Evolutionary conservation across 1,140 invertebrate species (phyloP).

Genomic region (Phenacoccus solenopsis): DNA sequence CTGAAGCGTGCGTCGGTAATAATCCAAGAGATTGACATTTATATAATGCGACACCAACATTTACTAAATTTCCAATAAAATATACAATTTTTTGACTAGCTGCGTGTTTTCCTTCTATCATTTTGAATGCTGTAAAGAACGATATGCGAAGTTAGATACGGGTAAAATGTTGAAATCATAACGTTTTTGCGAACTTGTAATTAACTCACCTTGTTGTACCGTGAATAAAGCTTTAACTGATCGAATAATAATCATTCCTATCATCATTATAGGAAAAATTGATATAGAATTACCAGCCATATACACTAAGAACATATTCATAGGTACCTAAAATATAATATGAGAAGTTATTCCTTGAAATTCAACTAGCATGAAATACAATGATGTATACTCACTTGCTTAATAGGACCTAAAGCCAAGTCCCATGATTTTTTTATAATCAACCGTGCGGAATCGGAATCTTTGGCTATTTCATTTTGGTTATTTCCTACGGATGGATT

Average conservation of each 20-base stretch:
- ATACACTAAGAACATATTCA: slow-evolving; percentile 99
- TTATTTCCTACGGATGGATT: slow-evolving; percentile 53
- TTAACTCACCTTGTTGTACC: slow-evolving; percentile 54
- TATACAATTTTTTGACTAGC: slow-evolving; percentile 88
- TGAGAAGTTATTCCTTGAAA: not conserved
- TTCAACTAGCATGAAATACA: not conserved
- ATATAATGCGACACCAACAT: slow-evolving; percentile 85
- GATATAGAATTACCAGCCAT: slow-evolving; percentile 99
- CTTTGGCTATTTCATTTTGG: slow-evolving; percentile 58
- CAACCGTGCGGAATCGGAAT: slow-evolving; percentile 63
- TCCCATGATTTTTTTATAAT: slow-evolving; percentile 97
- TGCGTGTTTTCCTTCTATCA: slow-evolving; percentile 87
- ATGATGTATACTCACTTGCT: slow-evolving; percentile 45
- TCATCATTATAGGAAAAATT: slow-evolving; percentile 99
- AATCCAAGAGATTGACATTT: slow-evolving; percentile 99
- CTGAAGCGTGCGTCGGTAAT: slow-evolving; percentile 91
- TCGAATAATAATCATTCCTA: slow-evolving; percentile 93
- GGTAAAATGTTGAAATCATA: not conserved
- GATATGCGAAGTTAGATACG: not conserved
- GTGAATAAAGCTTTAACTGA: slow-evolving; percentile 90
- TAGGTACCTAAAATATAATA: slow-evolving; percentile 55
- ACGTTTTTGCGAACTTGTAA: not conserved
- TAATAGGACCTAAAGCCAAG: slow-evolving; percentile 84
- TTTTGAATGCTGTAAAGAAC: slow-evolving; percentile 62
- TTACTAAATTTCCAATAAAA: slow-evolving; percentile 86